Percentiles rank a stretch among this genome's conserved stretches.
Conservation (phyloP, 2,113 vertebrate species). For the Colinus virginianus region DNA sequence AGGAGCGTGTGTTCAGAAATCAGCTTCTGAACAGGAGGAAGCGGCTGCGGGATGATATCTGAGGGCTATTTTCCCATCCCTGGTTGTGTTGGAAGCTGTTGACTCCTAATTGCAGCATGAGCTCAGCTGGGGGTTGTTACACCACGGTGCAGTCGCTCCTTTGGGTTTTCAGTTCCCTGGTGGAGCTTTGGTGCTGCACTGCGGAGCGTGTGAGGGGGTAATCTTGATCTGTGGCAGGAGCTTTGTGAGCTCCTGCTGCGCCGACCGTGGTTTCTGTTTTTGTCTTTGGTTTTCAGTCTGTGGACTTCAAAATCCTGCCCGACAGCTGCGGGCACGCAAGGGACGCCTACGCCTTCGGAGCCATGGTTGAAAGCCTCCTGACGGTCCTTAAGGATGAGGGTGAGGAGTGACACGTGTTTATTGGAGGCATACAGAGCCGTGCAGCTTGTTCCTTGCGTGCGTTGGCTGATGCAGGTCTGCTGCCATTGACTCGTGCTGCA, state of each 20-base stretch:
- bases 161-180: conserved; percentile 22
- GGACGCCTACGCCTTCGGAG: conserved; percentile 92
- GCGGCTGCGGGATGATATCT: neutral
- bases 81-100: neutral
- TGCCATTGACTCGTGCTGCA: neutral
- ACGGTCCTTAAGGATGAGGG: conserved; percentile 83
- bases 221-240: neutral
- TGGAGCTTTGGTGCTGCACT: neutral
- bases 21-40: neutral
- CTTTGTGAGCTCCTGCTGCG: neutral
- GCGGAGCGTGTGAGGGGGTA: neutral
- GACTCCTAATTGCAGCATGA: neutral
- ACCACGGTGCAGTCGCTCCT: neutral
- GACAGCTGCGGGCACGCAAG: conserved; percentile 86
- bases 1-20: neutral
- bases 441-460: rapidly evolving
- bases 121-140: neutral
- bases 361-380: conserved; percentile 86
- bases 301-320: conserved; percentile 86
- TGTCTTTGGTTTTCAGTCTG: conserved; percentile 77
- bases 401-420: conserved; percentile 68
- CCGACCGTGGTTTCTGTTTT: neutral
- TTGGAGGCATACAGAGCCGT: neutral
- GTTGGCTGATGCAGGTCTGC: neutral
- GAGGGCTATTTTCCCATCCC: neutral